phyloP scores from a whole-genome alignment of 2,797 vertebrate genomes.

The Gorsachius magnificus region DNA sequence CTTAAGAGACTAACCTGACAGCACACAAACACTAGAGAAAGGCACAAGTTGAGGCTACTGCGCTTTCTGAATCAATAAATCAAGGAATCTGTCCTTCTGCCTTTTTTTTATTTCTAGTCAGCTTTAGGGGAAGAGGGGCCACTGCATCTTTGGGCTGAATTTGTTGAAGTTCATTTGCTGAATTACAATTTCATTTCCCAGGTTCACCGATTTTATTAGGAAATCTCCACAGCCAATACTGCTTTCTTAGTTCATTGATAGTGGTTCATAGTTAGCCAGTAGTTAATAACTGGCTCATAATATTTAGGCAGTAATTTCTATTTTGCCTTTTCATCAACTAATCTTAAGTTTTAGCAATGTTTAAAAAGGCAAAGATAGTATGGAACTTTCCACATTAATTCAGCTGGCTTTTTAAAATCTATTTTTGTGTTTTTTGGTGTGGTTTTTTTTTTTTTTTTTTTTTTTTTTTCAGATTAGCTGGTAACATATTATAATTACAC shows the following conservation, averaged over 20 bases:
- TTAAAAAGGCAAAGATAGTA: not conserved
- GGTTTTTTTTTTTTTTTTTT: not conserved
- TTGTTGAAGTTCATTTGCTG: not conserved
- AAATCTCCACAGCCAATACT: not conserved
- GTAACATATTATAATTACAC: not conserved
- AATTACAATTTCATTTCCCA: not conserved
- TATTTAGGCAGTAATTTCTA: not conserved
- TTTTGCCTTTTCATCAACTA: not conserved
- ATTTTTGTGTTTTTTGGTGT: not conserved
- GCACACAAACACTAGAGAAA: not conserved
- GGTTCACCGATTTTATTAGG: not conserved
- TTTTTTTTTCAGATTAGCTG: not conserved
- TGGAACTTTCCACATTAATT: not conserved
- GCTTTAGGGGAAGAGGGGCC: not conserved
- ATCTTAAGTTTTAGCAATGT: not conserved
- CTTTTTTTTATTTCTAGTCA: not conserved
- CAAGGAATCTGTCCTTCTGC: not conserved
- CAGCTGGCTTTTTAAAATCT: not conserved
- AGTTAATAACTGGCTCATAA: not conserved
- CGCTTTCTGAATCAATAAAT: not conserved
- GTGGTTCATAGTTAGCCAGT: too few species aligned
- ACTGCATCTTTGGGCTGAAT: not conserved
- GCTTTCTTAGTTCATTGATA: not conserved
- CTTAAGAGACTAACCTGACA: not conserved
- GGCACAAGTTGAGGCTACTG: not conserved